Evolutionary conservation across 2,113 vertebrate genomes (phyloP), one percentile per base, ranked within the genome.

Genomic region (Cryptomyrus ogoouensis): DNA sequence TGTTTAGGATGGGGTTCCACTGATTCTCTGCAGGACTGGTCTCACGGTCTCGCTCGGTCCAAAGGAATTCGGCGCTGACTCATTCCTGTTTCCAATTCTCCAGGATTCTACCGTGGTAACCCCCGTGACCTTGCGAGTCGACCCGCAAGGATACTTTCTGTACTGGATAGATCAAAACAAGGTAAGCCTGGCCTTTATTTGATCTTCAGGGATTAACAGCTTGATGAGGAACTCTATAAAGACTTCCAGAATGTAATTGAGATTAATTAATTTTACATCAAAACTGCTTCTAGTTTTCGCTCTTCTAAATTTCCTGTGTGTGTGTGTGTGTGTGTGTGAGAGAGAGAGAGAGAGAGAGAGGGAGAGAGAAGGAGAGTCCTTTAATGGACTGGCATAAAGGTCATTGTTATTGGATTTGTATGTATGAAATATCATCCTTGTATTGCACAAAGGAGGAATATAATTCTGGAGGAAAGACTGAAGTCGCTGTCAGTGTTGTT

Each of bases 121-220:
- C 92, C 97, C 97, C 6, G 96, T 99, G 93, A 97, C 97, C 90
- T 95, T 99, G 44, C 96, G 96, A 92, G 98, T 98, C 88, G 98
- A 99, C 93, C 97, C 98, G 77, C 97, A 98, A 92, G 98, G 98
- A 92, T 98, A 98, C 96, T 99, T 98, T 97, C 96, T 99, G 89
- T 98, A 98, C 89, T 99, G 98, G 98, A 98, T 97, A 3, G 98
- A 99, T 95, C 98, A 99, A 93, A 99, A 97, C 93, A 99, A 99
- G 97, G 98, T 99, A 96, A 97, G 95, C 91, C 58, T 39, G 74
- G 1, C 3, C 44, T 5, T 27, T 58, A n/a, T 44, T 31, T 58
- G 19, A 24, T 74, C 17, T 89, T 80, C 9, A 21, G 24, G 49
- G 44, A n/a, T 52, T n/a, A 27, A n/a, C 24, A 31, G 46, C 44